phyloP scores from a whole-genome alignment of 1,140 invertebrate species.

The Aphelenchoides besseyi region DNA sequence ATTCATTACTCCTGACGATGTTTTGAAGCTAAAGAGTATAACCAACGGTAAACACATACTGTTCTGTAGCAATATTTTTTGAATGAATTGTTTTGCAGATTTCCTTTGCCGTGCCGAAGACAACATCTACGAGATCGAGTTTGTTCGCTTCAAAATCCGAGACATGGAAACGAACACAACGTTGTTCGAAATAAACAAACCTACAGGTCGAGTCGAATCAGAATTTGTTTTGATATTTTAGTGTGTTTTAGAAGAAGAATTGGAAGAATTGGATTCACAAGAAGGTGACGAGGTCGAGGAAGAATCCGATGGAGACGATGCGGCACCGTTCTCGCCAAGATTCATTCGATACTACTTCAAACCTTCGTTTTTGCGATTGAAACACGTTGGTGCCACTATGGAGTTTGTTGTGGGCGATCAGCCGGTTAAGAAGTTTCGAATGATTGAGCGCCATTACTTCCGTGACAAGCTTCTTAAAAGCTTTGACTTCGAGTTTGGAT shows the following conservation, averaged over 20 bases:
- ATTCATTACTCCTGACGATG: conserved; percentile 57
- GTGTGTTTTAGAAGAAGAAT: conserved; percentile 29
- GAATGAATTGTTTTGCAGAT: conserved; percentile 65
- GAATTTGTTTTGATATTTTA: not conserved
- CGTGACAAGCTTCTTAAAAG: conserved; percentile 87
- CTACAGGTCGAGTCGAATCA: conserved; percentile 64
- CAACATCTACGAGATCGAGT: conserved; percentile 95
- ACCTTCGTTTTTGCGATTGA: conserved; percentile 67
- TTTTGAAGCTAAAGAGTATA: conserved; percentile 52
- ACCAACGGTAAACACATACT: conserved; percentile 47
- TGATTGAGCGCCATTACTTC: conserved; percentile 98
- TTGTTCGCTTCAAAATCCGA: conserved; percentile 91
- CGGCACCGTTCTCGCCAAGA: conserved; percentile 70
- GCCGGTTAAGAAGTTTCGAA: conserved; percentile 89
- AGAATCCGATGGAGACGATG: conserved; percentile 35
- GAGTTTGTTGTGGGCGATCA: conserved; percentile 90
- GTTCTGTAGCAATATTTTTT: not conserved
- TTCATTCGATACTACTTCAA: conserved; percentile 97
- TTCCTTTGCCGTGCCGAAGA: conserved; percentile 90
- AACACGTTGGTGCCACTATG: conserved; percentile 92
- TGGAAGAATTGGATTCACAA: conserved; percentile 26
- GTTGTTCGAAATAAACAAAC: conserved; percentile 95
- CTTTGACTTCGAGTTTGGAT: conserved; percentile 99
- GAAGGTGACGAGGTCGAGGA: conserved; percentile 29
- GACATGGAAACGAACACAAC: conserved; percentile 87